Conservation (phyloP, 2,888 invertebrate species). For the Steinernema carpocapsae region DNA sequence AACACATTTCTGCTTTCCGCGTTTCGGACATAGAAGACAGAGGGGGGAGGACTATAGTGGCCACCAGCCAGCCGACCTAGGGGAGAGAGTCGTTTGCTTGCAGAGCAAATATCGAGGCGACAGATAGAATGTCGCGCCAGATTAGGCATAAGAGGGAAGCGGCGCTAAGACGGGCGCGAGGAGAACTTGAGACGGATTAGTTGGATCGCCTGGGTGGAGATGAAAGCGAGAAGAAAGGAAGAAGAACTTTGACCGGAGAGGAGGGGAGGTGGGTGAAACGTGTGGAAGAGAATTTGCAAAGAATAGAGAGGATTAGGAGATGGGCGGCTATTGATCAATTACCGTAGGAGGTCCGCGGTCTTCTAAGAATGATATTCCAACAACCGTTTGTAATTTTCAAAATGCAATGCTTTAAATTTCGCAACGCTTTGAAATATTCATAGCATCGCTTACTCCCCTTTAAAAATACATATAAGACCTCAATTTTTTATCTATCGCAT, state of each 20-base stretch:
- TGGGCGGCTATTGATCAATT: background rate
- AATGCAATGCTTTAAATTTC: too few species aligned
- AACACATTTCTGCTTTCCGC: background rate
- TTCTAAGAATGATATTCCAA: too few species aligned
- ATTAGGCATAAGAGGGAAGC: conserved; percentile 10
- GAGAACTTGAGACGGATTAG: conserved; percentile 8
- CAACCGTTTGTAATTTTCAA: too few species aligned
- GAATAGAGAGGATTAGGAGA: background rate
- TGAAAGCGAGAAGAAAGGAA: too few species aligned
- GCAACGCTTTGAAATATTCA: too few species aligned
- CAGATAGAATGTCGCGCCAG: conserved; percentile 27
- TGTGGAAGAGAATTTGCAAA: too few species aligned
- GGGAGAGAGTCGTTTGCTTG: background rate
- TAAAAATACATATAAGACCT: too few species aligned
- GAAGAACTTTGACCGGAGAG: background rate
- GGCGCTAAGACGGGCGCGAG: conserved; percentile 12
- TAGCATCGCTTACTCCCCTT: too few species aligned
- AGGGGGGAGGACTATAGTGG: background rate
- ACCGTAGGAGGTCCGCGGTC: too few species aligned
- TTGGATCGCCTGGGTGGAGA: too few species aligned
- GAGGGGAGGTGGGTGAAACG: background rate
- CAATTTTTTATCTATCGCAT: too few species aligned
- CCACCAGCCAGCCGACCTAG: background rate
- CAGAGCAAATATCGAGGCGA: conserved; percentile 14
- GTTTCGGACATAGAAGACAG: too few species aligned